Evolutionary conservation across 2,888 invertebrate species (phyloP).

Genomic region (Neoaliturus tenellus): DNA sequence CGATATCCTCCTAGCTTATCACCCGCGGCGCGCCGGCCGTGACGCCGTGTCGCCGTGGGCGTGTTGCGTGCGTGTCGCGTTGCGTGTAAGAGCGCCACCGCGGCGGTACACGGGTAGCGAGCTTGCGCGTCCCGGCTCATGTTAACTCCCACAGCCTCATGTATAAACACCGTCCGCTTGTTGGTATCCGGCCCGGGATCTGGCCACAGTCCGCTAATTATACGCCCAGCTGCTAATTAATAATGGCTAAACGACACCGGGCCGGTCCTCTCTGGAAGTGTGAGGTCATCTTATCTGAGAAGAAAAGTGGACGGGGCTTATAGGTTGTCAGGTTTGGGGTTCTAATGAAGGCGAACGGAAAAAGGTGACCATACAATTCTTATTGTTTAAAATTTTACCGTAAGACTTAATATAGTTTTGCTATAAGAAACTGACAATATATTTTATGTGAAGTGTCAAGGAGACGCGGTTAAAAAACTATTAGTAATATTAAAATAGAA

Average conservation of each 20-base stretch:
- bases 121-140: slow-evolving; percentile 23
- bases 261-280: background rate
- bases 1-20: too few species aligned
- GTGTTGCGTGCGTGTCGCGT: background rate
- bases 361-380: too few species aligned
- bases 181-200: background rate
- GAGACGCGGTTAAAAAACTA: too few species aligned
- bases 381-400: too few species aligned
- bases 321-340: too few species aligned
- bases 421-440: too few species aligned
- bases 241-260: slow-evolving; percentile 10
- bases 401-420: too few species aligned
- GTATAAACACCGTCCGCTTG: background rate
- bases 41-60: background rate
- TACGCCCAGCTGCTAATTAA: slow-evolving; percentile 25
- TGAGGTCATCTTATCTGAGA: too few species aligned
- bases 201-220: slow-evolving; percentile 43
- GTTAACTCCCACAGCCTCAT: slow-evolving; percentile 21
- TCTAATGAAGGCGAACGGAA: too few species aligned
- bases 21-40: background rate
- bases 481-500: too few species aligned
- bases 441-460: too few species aligned
- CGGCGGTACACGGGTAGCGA: background rate
- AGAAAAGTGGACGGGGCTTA: too few species aligned
- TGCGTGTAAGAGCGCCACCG: background rate